These are phyloP conservation scores for Thamnophis elegans DNA, from an alignment of 2,797 vertebrate genomes.

Conservation along the genomic window DNA sequence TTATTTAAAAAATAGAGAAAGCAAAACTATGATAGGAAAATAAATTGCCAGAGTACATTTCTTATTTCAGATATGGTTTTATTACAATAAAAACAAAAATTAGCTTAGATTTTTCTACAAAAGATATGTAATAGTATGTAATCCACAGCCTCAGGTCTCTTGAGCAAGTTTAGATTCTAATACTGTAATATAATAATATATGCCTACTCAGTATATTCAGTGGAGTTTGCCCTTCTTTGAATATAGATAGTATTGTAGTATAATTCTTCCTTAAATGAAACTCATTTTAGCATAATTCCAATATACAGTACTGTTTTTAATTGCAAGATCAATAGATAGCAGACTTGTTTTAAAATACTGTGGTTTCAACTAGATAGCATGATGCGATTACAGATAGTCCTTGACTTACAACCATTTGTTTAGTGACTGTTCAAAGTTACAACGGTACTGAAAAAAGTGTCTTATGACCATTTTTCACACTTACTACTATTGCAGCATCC, in stretches of 20 bases:
- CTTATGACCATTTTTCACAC: not conserved
- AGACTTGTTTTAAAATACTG: slow-evolving; percentile 41
- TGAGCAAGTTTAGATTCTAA: slow-evolving; percentile 46
- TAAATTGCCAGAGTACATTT: not conserved
- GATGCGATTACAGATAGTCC: slow-evolving; percentile 7
- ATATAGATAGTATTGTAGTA: not conserved
- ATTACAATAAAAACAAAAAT: slow-evolving; percentile 58
- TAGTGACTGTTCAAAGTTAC: not conserved
- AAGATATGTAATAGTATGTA: slow-evolving; percentile 45
- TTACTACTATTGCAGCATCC: not conserved
- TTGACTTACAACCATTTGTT: not conserved
- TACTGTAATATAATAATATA: not conserved
- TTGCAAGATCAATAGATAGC: slow-evolving; percentile 20
- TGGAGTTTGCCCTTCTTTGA: not conserved
- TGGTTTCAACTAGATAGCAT: slow-evolving; percentile 14
- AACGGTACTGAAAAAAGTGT: not conserved
- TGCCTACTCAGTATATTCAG: not conserved
- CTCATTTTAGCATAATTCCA: not conserved
- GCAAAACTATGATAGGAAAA: not conserved
- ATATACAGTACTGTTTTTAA: not conserved
- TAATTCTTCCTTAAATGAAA: slow-evolving; percentile 14
- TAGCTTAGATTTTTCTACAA: slow-evolving; percentile 47
- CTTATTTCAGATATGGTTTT: slow-evolving; percentile 54
- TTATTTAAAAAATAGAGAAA: not conserved
- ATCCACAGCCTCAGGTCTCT: slow-evolving; percentile 43